Base-by-base conservation (phyloP, 2,888 invertebrate genomes). In the Leucophenga montana region DNA sequence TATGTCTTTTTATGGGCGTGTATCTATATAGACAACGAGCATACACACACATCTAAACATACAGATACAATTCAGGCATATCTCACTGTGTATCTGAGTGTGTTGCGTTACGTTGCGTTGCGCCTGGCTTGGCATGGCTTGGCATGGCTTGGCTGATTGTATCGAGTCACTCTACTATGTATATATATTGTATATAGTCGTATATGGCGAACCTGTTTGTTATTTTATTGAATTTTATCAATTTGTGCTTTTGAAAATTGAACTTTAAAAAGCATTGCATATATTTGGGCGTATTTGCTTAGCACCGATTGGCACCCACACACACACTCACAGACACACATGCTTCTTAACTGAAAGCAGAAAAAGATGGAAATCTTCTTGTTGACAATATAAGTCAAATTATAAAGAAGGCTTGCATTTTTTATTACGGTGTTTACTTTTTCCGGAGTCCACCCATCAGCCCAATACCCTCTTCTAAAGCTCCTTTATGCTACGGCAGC, bases 161-260 rank as follows among this genome's bases (percentile, higher is more conserved):
- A 48, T 39, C 62, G 11, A 64, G 46, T 31, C n/a, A 39, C 39
- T 39, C 39, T 39, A 39, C 39, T 11, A 8, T 39, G 11, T 39
- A 39, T 3, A 39, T 39, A 39, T 3, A 11, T 39, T 39, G 1
- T 39, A 8, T 39, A 39, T 39, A 39, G 1, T 1, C 9, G 9
- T 39, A 39, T 39, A 39, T 11, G 39, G 48, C 22, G 33, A 64
- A 64, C 62, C 65, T 71, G 18, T 67, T 72, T 72, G 77, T 74
- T 78, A 75, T 83, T 76, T 78, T 79, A 82, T 80, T 75, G 78
- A 77, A 79, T 81, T 83, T 78, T 77, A 82, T 83, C 78, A 83
- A 83, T 82, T 82, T 82, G 71, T 71, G 74, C 73, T 70, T 61
- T 73, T 59, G 75, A 74, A 78, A 77, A 79, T 79, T 74, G 79